phyloP scores from a whole-genome alignment of 2,113 vertebrate genomes.

The Clarias gariepinus region DNA sequence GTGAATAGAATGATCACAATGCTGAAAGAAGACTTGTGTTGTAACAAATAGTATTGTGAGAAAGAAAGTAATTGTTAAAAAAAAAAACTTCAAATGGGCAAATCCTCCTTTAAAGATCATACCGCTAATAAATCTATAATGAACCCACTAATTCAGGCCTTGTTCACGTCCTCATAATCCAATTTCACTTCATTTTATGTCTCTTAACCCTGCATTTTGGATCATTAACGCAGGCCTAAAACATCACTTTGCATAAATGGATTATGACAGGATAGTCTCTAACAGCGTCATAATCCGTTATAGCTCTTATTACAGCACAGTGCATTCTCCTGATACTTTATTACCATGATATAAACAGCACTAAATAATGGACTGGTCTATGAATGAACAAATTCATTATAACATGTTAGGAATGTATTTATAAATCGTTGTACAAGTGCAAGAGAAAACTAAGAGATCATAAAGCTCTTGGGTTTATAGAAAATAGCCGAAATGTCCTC shows the following conservation, averaged over 20 bases:
- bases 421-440: not conserved
- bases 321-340: not conserved
- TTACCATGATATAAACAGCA: not conserved
- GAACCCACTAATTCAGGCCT: not conserved
- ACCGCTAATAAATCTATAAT: not conserved
- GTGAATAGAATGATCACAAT: not conserved
- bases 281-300: not conserved
- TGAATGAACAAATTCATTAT: not conserved
- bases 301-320: too few relatives aligned
- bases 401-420: not conserved
- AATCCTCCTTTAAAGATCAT: not conserved
- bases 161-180: not conserved
- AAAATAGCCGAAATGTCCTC: slow-evolving; percentile 32
- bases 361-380: too few relatives aligned
- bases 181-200: not conserved
- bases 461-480: slow-evolving; percentile 12
- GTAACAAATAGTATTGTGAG: not conserved
- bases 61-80: not conserved
- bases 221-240: not conserved
- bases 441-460: not conserved
- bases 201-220: not conserved
- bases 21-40: slow-evolving; percentile 12
- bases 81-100: not conserved
- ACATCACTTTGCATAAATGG: not conserved
- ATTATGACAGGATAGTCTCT: not conserved